These are phyloP conservation scores for Tauraco erythrolophus DNA, from an alignment of 2,113 vertebrate genomes.

Conservation along the genomic window DNA sequence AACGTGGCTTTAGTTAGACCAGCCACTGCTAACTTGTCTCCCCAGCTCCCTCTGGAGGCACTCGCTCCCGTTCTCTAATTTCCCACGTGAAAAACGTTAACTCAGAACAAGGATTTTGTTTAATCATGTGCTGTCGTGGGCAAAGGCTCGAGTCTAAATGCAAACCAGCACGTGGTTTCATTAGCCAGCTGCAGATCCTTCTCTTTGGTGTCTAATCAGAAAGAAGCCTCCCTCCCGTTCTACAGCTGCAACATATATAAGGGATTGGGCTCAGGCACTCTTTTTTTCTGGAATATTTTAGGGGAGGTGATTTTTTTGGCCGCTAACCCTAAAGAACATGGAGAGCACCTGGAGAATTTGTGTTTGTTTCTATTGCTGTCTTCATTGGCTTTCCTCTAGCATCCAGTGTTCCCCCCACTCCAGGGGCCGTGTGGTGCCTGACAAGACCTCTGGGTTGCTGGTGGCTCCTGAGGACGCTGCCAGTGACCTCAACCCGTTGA, in stretches of 20 bases:
- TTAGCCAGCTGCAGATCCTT: slow-evolving; percentile 47
- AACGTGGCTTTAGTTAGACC: too few relatives aligned
- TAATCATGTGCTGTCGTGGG: neutral
- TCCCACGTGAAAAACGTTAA: neutral
- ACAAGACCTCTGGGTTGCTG: neutral
- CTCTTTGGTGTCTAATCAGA: slow-evolving; percentile 41
- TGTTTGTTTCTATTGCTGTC: slow-evolving; percentile 59
- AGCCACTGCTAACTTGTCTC: neutral
- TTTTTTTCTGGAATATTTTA: neutral
- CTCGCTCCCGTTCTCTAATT: neutral
- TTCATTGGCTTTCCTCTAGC: slow-evolving; percentile 38
- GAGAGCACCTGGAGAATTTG: slow-evolving; percentile 23
- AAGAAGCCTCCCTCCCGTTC: neutral
- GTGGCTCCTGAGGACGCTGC: neutral
- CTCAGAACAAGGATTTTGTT: neutral
- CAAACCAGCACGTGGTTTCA: neutral
- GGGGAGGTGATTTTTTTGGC: neutral
- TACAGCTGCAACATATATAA: slow-evolving; percentile 75
- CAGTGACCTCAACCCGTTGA: neutral
- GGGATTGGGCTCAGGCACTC: neutral
- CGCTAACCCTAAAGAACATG: slow-evolving; percentile 55
- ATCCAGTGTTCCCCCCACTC: slow-evolving; percentile 8
- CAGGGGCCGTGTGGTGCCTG: neutral
- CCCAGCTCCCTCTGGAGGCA: slow-evolving; percentile 21
- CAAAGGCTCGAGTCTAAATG: neutral